Evolutionary conservation across 2,113 vertebrate genomes (phyloP).

Genomic region (Odobenus rosmarus): DNA sequence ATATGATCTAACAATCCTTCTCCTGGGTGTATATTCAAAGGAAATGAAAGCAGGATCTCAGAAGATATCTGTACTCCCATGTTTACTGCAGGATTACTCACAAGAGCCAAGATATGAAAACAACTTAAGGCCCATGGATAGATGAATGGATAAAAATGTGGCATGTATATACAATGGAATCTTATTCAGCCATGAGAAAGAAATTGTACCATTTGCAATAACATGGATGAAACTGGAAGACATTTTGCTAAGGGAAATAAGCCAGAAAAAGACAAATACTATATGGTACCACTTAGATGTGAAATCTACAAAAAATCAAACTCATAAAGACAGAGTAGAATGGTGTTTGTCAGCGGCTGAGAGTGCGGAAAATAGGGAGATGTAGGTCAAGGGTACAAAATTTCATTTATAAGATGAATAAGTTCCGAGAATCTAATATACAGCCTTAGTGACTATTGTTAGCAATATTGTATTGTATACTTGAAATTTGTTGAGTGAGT

Average conservation of each 20-base stretch:
- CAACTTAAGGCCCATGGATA: neutral
- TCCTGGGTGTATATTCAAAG: neutral
- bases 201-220: neutral
- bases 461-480: neutral
- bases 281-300: neutral
- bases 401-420: neutral
- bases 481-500: neutral
- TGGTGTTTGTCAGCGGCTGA: neutral
- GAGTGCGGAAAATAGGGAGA: neutral
- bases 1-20: neutral
- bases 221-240: neutral
- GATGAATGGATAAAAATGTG: neutral
- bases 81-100: neutral
- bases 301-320: neutral
- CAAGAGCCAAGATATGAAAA: neutral
- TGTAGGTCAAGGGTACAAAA: neutral
- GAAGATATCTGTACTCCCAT: neutral
- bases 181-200: neutral
- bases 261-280: neutral
- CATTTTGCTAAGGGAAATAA: neutral
- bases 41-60: neutral
- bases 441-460: neutral
- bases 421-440: neutral
- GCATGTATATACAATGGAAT: neutral
- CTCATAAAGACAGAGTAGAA: neutral